Conservation (phyloP, 64 coral and sea anemone species). For the Dendrophyllia cribrosa region DNA sequence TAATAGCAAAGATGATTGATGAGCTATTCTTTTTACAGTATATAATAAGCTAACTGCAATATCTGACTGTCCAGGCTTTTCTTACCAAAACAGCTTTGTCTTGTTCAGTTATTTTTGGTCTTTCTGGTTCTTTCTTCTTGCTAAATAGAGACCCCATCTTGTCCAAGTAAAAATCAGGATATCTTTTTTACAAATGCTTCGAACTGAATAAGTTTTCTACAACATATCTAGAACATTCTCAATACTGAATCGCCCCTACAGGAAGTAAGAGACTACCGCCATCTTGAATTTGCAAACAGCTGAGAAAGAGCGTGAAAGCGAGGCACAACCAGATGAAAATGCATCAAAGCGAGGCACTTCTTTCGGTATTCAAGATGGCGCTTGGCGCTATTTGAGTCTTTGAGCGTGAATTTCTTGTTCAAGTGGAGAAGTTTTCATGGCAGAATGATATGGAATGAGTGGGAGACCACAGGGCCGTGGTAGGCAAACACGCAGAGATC, state of each 20-base stretch:
- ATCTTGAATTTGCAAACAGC: slow-evolving; percentile 55
- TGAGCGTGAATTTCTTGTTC: slow-evolving; percentile 72
- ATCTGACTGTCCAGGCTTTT: no score
- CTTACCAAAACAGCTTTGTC: slow-evolving; percentile 96
- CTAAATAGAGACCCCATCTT: slow-evolving; percentile 93
- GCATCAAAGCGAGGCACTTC: slow-evolving; percentile 47
- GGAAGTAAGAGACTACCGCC: slow-evolving; percentile 23
- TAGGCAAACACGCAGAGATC: slow-evolving; percentile 97
- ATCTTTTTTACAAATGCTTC: background rate
- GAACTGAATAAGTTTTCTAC: background rate
- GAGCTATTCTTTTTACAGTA: background rate
- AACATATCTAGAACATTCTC: background rate
- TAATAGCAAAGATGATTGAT: background rate
- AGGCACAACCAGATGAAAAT: slow-evolving; percentile 54
- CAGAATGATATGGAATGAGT: slow-evolving; percentile 99
- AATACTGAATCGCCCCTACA: slow-evolving; percentile 13
- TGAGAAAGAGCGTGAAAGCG: background rate
- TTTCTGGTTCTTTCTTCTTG: slow-evolving; percentile 84
- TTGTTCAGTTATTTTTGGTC: slow-evolving; percentile 96
- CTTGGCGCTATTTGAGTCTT: slow-evolving; percentile 67
- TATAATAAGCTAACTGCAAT: no score
- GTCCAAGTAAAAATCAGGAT: background rate
- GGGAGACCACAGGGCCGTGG: slow-evolving; percentile 98
- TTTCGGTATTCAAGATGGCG: slow-evolving; percentile 94
- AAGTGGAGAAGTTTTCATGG: slow-evolving; percentile 83